phyloP scores from a whole-genome alignment of 2,797 vertebrate species.

The Rhinoraja longicauda region DNA sequence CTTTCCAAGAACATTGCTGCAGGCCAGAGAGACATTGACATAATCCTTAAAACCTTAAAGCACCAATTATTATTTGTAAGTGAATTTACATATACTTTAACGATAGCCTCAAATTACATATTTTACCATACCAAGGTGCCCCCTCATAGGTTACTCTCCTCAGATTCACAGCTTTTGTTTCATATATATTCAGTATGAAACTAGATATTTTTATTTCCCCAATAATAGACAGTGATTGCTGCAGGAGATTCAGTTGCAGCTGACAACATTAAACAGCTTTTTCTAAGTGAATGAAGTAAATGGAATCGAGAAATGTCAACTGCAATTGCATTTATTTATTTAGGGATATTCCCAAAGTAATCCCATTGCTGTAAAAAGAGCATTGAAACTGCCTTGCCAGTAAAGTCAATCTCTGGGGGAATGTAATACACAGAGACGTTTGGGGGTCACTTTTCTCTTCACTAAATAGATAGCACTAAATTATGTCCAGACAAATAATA shows the following conservation, averaged over 20 bases:
- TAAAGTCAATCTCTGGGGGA: not conserved
- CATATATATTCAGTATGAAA: not conserved
- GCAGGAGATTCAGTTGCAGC: not conserved
- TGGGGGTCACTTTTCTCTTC: not conserved
- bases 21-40: too few relatives aligned
- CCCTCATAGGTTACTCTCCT: not conserved
- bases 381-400: not conserved
- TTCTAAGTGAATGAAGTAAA: not conserved
- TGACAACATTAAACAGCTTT: not conserved
- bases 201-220: not conserved
- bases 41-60: too few relatives aligned
- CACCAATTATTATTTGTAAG: too few relatives aligned
- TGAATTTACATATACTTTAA: too few relatives aligned
- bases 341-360: not conserved
- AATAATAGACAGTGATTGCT: not conserved
- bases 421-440: not conserved
- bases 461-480: not conserved
- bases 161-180: not conserved
- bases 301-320: conserved; percentile 4
- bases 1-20: too few relatives aligned
- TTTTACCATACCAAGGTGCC: not conserved
- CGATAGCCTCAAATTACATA: not conserved
- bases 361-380: not conserved
- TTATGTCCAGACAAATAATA: not conserved
- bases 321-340: not conserved